phyloP scores from a whole-genome alignment of 2,888 invertebrate species.

The Zelleria hepariella region DNA sequence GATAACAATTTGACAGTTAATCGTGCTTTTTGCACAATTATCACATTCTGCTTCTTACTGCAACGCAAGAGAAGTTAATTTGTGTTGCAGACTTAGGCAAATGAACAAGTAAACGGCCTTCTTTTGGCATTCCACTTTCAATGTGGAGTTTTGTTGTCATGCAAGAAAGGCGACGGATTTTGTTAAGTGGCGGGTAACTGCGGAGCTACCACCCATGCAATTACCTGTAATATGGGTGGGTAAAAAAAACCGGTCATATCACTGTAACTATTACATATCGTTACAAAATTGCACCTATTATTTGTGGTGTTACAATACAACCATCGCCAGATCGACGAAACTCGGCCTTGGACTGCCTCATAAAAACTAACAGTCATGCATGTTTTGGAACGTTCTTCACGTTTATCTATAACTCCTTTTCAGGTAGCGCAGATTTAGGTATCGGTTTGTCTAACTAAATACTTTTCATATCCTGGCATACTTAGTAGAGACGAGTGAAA shows the following conservation, averaged over 20 bases:
- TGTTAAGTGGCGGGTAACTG: neutral
- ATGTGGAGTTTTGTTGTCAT: neutral
- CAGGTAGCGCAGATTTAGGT: no score
- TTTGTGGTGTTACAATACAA: constrained; percentile 2
- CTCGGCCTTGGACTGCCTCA: neutral
- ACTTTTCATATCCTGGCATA: no score
- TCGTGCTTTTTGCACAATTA: neutral
- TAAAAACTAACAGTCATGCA: neutral
- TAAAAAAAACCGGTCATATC: neutral
- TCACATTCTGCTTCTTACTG: neutral
- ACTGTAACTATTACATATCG: constrained; percentile 7
- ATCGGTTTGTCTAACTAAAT: no score
- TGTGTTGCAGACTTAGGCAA: neutral
- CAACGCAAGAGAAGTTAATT: neutral
- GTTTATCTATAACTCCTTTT: no score
- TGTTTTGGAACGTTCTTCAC: no score
- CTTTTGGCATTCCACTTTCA: neutral
- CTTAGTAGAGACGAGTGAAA: no score
- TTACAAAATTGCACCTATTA: constrained; percentile 7
- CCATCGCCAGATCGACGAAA: neutral
- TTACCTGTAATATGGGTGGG: constrained; percentile 1
- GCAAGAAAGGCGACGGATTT: constrained; percentile 1
- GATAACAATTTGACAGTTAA: neutral
- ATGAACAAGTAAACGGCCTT: neutral
- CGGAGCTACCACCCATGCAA: constrained; percentile 2